Evolutionary conservation across 2,113 vertebrate species (phyloP), one percentile per base, ranked within the genome.

Genomic region (Buteo buteo): DNA sequence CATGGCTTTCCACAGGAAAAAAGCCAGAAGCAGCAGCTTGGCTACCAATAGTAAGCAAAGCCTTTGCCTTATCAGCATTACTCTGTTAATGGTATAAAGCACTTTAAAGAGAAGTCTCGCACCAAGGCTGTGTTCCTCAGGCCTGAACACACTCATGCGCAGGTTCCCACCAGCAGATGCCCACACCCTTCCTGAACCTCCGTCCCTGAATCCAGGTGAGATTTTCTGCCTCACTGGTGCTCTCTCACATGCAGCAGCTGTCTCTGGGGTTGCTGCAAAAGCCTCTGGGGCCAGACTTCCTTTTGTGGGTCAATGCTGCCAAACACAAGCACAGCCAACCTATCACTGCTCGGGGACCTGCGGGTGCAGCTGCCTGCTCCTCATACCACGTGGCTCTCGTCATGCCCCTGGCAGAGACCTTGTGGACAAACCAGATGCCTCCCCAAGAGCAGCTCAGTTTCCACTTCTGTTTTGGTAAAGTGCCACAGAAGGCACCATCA

Each of bases 401-500:
- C 52, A 61, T 52, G 44, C 34, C 40, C 31, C 47, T 10, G 14
- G 40, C 40, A 47, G n/a, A 50, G 45, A 28, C 28, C 71, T 50
- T 38, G 32, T 2, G 2, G 32, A 44, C 5, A 2, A 71, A 17
- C 36, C 54, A 42, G 71, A 34, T 4, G 22, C 13, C 52, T 64
- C 59, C n/a, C 19, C 29, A 52, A 38, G 34, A 67, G 10, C 57
- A 44, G 38, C 69, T 79, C 5, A 0, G 38, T 42, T 94, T 77
- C 49, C 66, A 72, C 11, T 52, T 66, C 38, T 64, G 58, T 45
- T 79, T 69, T 18, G 50, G 62, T 29, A 36, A 86, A 20, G 15
- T 16, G 36, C 55, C 0, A 0, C 55, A 65, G 72, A 90, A 76
- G 71, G 40, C 19, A 1, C 21, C 54, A 6, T 5, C 13, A 50